Percentiles rank a stretch among this genome's conserved stretches.
Evolutionary conservation across 1,140 invertebrate genomes (phyloP).

Genomic region (Cheumatopsyche charites): DNA sequence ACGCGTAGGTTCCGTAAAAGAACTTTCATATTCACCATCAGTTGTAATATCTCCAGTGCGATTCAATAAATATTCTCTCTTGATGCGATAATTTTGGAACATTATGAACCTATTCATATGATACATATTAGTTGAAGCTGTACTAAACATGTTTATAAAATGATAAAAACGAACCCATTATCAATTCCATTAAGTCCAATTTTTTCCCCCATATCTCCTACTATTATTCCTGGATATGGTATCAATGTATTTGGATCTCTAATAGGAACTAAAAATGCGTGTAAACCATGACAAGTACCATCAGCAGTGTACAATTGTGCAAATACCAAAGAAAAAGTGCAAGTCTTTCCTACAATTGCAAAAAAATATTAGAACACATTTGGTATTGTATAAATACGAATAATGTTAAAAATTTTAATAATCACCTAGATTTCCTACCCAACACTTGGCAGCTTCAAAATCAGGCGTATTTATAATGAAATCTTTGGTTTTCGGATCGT

Average conservation of each 20-base stretch:
- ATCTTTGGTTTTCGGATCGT: constrained; percentile 75
- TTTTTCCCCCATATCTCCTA: constrained; percentile 90
- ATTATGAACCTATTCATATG: constrained; percentile 72
- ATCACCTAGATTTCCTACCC: constrained; percentile 88
- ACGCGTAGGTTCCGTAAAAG: constrained; percentile 77
- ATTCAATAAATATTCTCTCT: constrained; percentile 82
- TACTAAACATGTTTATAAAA: not conserved
- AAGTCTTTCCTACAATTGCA: constrained; percentile 73
- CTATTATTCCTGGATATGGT: constrained; percentile 71
- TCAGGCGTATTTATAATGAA: constrained; percentile 92
- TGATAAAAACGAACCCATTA: constrained; percentile 69
- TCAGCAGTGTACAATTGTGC: constrained; percentile 82
- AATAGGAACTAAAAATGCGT: constrained; percentile 84
- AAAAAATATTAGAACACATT: constrained; percentile 29
- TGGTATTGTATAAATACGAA: not conserved
- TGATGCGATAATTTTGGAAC: constrained; percentile 86
- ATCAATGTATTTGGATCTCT: constrained; percentile 76
- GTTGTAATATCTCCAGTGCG: constrained; percentile 85
- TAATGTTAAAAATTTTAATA: not conserved
- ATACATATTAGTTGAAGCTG: not conserved
- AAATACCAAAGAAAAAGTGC: constrained; percentile 87
- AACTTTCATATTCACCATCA: constrained; percentile 81
- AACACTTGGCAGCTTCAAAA: constrained; percentile 94
- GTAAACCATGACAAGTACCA: constrained; percentile 82
- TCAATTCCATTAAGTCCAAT: constrained; percentile 87